Percentiles rank a stretch among this genome's conserved stretches.
Conservation (phyloP, 2,113 vertebrate species). For the Ibidorhyncha struthersii region DNA sequence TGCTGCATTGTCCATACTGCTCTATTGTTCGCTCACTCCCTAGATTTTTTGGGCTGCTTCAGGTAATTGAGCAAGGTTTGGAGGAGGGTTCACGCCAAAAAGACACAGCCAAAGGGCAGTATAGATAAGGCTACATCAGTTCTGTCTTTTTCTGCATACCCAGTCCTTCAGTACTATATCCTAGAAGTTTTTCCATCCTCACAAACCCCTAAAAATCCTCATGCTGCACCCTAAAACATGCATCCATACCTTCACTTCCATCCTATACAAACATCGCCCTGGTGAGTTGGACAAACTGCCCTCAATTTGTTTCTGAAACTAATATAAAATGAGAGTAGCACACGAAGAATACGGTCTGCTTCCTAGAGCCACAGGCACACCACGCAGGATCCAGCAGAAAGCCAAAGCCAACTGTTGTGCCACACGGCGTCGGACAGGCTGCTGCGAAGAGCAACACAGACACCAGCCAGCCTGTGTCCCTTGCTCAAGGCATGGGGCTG, state of each 20-base stretch:
- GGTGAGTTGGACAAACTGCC: background rate
- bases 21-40: background rate
- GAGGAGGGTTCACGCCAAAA: background rate
- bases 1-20: background rate
- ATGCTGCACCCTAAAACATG: background rate
- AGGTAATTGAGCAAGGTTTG: background rate
- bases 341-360: background rate
- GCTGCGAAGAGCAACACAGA: background rate
- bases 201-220: background rate
- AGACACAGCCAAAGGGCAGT: background rate
- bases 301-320: background rate
- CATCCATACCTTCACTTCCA: background rate
- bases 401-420: background rate
- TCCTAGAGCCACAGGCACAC: background rate
- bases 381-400: background rate
- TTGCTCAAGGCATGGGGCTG: background rate
- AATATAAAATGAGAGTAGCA: background rate
- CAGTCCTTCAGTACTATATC: background rate
- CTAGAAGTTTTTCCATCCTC: background rate
- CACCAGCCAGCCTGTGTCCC: background rate
- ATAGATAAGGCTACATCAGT: background rate
- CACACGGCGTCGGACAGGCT: accelerated
- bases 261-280: background rate
- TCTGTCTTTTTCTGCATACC: background rate
- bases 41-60: background rate